Conservation (phyloP, 2,113 vertebrate genomes). For the Psephotus haematonotus region DNA sequence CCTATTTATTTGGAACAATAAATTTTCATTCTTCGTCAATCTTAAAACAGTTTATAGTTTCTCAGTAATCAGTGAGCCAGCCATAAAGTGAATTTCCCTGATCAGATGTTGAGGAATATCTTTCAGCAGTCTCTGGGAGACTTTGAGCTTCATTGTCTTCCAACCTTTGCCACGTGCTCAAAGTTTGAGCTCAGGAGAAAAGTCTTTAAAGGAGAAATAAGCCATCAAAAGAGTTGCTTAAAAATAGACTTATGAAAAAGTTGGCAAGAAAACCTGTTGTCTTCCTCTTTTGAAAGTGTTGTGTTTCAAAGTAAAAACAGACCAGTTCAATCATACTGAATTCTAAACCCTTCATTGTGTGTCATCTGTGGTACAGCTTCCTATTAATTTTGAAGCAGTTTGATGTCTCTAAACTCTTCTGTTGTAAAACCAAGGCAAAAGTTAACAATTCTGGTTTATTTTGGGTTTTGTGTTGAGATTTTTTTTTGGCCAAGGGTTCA, state of each 20-base stretch:
- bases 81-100: background rate
- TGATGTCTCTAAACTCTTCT: background rate
- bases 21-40: background rate
- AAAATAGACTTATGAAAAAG: background rate
- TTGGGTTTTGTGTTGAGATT: rapidly evolving
- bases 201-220: background rate
- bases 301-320: background rate
- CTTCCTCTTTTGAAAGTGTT: background rate
- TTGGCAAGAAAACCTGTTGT: background rate
- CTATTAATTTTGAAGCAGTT: background rate
- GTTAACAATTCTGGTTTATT: background rate
- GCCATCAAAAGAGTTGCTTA: background rate
- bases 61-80: background rate
- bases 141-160: background rate
- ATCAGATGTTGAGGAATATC: background rate
- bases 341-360: background rate
- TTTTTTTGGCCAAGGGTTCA: background rate
- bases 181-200: background rate
- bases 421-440: background rate
- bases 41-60: background rate
- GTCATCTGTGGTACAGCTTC: background rate
- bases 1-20: background rate
- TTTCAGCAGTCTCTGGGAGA: background rate
- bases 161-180: background rate
- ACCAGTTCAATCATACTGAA: background rate